These are phyloP conservation scores for Eutrigla gurnardus DNA, from an alignment of 2,797 vertebrate species.

Conservation along the genomic window DNA sequence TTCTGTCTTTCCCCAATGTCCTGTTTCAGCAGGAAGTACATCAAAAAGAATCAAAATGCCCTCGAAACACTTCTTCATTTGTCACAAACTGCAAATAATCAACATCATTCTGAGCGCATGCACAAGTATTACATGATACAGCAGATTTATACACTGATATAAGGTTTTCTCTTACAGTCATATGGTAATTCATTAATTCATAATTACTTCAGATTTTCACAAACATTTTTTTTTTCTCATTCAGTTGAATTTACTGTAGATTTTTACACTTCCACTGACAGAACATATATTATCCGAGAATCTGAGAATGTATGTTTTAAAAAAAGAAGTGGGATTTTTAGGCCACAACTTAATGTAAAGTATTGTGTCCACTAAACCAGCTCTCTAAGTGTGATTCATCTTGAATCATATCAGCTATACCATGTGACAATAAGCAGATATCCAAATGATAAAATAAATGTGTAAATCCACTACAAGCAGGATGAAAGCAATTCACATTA, in stretches of 20 bases:
- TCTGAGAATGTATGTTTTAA: not conserved
- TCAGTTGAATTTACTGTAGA: not conserved
- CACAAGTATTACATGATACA: not conserved
- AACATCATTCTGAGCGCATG: slow-evolving; percentile 1
- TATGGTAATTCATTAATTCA: too few relatives aligned
- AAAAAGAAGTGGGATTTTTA: not conserved
- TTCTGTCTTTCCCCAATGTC: not conserved
- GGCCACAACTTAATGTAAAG: not conserved
- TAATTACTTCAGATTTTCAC: not conserved
- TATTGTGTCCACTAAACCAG: not conserved
- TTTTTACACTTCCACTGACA: not conserved
- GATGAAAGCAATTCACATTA: slow-evolving; percentile 14
- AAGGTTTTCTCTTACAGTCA: slow-evolving; percentile 3
- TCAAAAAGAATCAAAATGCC: slow-evolving; percentile 7
- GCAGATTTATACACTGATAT: slow-evolving; percentile 16
- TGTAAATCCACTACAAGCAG: not conserved
- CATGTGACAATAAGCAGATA: slow-evolving; percentile 12
- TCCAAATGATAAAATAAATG: slow-evolving; percentile 7
- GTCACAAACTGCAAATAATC: slow-evolving; percentile 11
- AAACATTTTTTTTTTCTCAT: not conserved
- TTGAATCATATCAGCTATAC: slow-evolving; percentile 3
- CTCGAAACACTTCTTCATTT: slow-evolving; percentile 14
- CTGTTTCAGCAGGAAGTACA: slow-evolving; percentile 21
- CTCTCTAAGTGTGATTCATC: not conserved
- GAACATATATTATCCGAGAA: not conserved